Evolutionary conservation across 2,888 invertebrate genomes (phyloP).

Genomic region (Aphodius sticticus): DNA sequence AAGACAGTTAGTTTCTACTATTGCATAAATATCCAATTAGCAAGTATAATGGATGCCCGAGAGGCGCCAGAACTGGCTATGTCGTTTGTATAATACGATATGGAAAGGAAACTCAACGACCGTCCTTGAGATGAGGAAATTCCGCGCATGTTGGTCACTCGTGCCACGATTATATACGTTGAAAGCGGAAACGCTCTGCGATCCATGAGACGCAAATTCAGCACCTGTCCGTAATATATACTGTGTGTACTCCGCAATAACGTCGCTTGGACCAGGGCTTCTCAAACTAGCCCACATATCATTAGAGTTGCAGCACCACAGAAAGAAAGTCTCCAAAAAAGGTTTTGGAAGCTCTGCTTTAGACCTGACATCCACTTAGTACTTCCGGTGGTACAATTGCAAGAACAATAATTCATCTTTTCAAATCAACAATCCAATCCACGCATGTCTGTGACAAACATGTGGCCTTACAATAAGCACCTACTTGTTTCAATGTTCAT

Average conservation of each 20-base stretch:
- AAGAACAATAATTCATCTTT: too few species aligned
- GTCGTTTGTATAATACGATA: not conserved
- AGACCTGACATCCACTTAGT: too few species aligned
- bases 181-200: not conserved
- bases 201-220: not conserved
- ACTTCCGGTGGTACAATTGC: too few species aligned
- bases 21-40: not conserved
- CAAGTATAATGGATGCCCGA: not conserved
- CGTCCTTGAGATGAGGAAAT: not conserved
- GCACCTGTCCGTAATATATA: not conserved
- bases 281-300: too few species aligned
- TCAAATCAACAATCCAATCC: too few species aligned
- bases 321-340: too few species aligned
- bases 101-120: slow-evolving; percentile 4
- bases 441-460: not conserved
- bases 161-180: not conserved
- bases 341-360: too few species aligned
- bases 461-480: not conserved
- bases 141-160: not conserved
- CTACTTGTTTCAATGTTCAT: not conserved
- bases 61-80: not conserved
- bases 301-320: too few species aligned
- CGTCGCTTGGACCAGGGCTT: too few species aligned
- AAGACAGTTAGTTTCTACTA: not conserved
- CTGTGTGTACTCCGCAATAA: too few species aligned